Evolutionary conservation across 2,888 invertebrate genomes (phyloP).

Genomic region (Ecdyonurus torrentis): DNA sequence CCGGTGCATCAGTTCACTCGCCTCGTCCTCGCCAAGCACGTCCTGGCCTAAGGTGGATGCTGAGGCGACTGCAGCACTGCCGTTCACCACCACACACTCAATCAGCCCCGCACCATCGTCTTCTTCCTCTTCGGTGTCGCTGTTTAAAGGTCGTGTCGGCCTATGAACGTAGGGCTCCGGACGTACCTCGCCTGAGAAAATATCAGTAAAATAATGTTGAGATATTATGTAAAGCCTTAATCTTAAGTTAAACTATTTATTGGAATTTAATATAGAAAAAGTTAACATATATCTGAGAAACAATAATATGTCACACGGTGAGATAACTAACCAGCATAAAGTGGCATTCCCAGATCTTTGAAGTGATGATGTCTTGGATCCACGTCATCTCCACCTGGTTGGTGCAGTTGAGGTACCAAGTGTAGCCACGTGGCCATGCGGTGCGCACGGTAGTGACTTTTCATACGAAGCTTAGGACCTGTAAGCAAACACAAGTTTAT

Average conservation of each 20-base stretch:
- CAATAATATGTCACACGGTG: too few species aligned
- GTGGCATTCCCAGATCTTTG: conserved; percentile 50
- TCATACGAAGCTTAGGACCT: conserved; percentile 56
- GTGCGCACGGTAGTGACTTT: conserved; percentile 73
- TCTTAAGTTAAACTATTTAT: too few species aligned
- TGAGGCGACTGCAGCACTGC: not conserved
- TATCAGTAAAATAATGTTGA: not conserved
- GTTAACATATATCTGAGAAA: too few species aligned
- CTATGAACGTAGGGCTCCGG: conserved; percentile 26
- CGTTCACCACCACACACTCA: not conserved
- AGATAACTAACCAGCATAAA: conserved; percentile 47
- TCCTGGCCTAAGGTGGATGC: not conserved
- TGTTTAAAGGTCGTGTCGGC: not conserved
- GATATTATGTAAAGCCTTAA: too few species aligned
- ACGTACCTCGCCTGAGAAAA: conserved; percentile 28
- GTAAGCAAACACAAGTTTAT: too few species aligned
- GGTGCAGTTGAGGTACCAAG: conserved; percentile 68
- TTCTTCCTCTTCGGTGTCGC: not conserved
- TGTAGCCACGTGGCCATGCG: conserved; percentile 84
- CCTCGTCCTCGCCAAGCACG: not conserved
- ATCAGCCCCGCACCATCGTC: not conserved
- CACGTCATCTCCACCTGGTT: conserved; percentile 53
- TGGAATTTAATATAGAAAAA: too few species aligned
- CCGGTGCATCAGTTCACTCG: not conserved
- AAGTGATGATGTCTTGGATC: conserved; percentile 62